These are phyloP conservation scores for Varecia variegata DNA, from an alignment of 2,797 vertebrate genomes.

Conservation along the genomic window DNA sequence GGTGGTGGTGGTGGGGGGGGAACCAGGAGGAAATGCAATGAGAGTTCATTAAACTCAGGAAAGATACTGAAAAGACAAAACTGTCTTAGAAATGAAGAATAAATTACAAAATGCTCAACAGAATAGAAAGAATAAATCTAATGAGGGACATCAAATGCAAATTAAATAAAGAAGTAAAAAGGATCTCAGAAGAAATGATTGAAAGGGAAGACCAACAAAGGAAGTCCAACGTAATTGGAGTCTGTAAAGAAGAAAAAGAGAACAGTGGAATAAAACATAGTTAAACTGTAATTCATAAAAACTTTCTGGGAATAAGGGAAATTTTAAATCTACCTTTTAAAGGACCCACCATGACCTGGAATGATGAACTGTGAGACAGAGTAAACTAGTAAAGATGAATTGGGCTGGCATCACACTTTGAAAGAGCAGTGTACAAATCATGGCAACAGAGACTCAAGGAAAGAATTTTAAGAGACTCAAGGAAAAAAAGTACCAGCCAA, in stretches of 20 bases:
- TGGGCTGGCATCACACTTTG: neutral
- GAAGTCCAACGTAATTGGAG: neutral
- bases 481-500: neutral
- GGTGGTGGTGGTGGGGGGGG: too few species aligned
- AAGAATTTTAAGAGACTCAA: neutral
- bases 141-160: neutral
- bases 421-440: neutral
- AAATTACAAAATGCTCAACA: neutral
- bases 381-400: neutral
- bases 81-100: neutral
- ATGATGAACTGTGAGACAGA: neutral
- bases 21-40: neutral
- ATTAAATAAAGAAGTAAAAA: neutral
- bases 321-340: neutral
- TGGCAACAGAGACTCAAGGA: neutral
- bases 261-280: neutral
- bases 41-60: neutral
- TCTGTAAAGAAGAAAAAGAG: neutral
- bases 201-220: neutral
- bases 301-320: neutral
- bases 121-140: conserved; percentile 14
- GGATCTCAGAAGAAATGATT: neutral
- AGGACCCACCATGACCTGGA: neutral
- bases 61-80: neutral
- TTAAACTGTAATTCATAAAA: neutral